These are phyloP conservation scores for Microvelia longipes DNA, from an alignment of 1,140 invertebrate genomes.

Conservation along the genomic window DNA sequence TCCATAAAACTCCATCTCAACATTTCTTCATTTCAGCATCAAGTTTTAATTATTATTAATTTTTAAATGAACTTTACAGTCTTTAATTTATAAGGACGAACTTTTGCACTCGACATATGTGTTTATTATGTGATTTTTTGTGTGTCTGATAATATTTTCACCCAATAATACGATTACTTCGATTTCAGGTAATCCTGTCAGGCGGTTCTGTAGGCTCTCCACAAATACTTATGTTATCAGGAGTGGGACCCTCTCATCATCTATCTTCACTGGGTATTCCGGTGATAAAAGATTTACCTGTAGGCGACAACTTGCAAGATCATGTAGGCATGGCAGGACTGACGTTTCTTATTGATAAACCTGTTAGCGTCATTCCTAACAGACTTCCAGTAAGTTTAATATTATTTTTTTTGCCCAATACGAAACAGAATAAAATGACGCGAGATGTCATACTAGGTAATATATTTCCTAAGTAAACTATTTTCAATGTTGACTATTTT, in stretches of 20 bases:
- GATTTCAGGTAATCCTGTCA: slow-evolving; percentile 46
- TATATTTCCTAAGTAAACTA: too few species aligned
- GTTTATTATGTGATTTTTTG: too few species aligned
- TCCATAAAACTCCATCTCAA: too few species aligned
- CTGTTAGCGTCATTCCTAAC: slow-evolving; percentile 58
- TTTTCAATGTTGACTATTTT: too few species aligned
- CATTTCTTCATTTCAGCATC: too few species aligned
- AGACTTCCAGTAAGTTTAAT: slow-evolving; percentile 19
- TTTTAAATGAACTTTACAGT: too few species aligned
- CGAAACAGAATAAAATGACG: neutral
- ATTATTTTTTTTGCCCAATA: neutral
- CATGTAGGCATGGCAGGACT: slow-evolving; percentile 67
- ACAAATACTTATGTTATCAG: slow-evolving; percentile 73
- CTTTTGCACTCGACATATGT: too few species aligned
- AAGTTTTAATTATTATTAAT: too few species aligned
- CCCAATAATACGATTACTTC: too few species aligned
- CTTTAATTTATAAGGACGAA: too few species aligned
- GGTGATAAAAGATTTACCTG: slow-evolving; percentile 45
- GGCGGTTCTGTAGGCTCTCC: slow-evolving; percentile 66
- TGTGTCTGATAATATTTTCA: too few species aligned
- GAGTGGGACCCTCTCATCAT: slow-evolving; percentile 63
- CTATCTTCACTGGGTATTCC: slow-evolving; percentile 50
- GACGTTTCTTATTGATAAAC: slow-evolving; percentile 57
- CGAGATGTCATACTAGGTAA: too few species aligned
- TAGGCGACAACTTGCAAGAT: slow-evolving; percentile 63